phyloP scores from a whole-genome alignment of 2,113 vertebrate genomes.

The Sporophila hypoxantha region DNA sequence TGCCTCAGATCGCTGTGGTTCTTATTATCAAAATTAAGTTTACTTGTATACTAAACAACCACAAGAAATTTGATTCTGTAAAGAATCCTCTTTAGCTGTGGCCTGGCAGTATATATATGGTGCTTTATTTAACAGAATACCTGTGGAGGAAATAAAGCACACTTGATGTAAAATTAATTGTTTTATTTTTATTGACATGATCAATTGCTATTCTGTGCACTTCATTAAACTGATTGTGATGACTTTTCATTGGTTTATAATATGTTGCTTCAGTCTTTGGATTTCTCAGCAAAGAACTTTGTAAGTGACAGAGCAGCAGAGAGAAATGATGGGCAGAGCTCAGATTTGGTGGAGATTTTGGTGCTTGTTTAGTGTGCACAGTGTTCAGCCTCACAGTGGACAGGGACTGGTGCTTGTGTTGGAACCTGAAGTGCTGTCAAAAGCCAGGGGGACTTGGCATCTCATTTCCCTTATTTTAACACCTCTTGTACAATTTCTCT shows the following conservation, averaged over 20 bases:
- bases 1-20: constrained; percentile 95
- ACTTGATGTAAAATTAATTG: constrained; percentile 96
- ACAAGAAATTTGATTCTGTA: constrained; percentile 99
- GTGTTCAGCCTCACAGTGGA: background rate
- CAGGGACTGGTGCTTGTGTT: background rate
- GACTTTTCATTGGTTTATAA: constrained; percentile 78
- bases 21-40: constrained; percentile 96
- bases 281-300: constrained; percentile 37
- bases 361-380: background rate
- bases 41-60: constrained; percentile 98
- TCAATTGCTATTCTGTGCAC: constrained; percentile 81
- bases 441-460: background rate
- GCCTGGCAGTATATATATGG: constrained; percentile 98
- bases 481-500: accelerated
- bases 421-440: background rate
- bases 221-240: constrained; percentile 85
- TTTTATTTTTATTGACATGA: constrained; percentile 95
- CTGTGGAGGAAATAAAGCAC: constrained; percentile 97
- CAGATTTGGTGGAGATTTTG: background rate
- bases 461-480: background rate
- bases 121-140: constrained; percentile 98
- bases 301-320: background rate
- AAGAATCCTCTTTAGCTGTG: constrained; percentile 98
- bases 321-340: background rate
- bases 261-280: constrained; percentile 66